Conservation (phyloP, 2,113 vertebrate species). For the Oenanthe melanoleuca region DNA sequence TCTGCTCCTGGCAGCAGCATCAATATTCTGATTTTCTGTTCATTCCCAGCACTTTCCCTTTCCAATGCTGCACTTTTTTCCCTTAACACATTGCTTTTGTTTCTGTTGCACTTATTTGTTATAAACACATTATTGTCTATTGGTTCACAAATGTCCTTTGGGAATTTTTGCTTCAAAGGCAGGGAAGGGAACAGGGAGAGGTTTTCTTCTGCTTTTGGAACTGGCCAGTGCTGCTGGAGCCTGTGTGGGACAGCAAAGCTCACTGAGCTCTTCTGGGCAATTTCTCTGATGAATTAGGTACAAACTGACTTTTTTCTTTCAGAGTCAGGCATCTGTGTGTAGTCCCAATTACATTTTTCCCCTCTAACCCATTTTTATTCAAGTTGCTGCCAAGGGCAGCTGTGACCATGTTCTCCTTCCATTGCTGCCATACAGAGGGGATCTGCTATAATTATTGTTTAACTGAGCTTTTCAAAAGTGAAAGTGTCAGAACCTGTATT, state of each 20-base stretch:
- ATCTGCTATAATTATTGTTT: neutral
- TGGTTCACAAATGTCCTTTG: neutral
- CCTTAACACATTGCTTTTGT: neutral
- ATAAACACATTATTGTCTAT: neutral
- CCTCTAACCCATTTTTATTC: slow-evolving; percentile 11
- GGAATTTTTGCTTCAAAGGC: neutral
- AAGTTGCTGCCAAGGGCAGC: neutral
- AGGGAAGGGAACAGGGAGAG: neutral
- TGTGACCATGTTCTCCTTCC: neutral
- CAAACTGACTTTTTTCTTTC: neutral
- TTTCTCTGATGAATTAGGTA: neutral
- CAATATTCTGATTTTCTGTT: slow-evolving; percentile 12
- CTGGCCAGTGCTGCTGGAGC: neutral
- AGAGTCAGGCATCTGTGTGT: slow-evolving; percentile 8
- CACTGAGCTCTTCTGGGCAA: neutral
- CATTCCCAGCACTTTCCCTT: slow-evolving; percentile 1
- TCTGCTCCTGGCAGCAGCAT: neutral
- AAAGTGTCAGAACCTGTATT: neutral
- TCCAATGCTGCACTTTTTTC: neutral
- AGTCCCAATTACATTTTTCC: neutral
- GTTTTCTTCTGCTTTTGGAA: neutral
- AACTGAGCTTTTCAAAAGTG: neutral
- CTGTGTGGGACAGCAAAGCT: neutral
- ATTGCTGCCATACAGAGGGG: neutral
- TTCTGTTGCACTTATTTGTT: neutral